Evolutionary conservation across 2,113 vertebrate species (phyloP), one percentile per base, ranked within the genome.

Genomic region (Cryptotis parvus): DNA sequence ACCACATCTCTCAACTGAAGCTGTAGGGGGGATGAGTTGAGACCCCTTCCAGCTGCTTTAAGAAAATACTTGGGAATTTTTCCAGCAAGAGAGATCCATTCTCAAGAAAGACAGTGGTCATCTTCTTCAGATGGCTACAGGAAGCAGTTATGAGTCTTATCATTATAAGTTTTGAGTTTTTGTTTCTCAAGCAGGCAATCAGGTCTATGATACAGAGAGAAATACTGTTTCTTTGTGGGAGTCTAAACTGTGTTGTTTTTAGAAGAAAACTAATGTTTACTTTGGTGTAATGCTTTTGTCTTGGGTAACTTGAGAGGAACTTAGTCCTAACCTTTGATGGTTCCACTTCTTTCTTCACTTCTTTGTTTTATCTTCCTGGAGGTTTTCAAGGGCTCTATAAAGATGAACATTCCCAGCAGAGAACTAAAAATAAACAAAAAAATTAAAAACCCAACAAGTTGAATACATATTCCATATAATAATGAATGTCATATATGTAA

Each of bases 201-300:
- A 87, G 95, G 45, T 61, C 27, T 18, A 15, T 39, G 33, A 68
- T 73, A 80, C 63, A 77, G 63, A 89, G 41, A 77, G 45, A 91
- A 76, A 69, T 27, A 27, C 9, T 27, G 41, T 76, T 86, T 95
- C 45, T 35, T 80, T 12, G n/a, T 70, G 69, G 73, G 22, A 80
- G 45, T 72, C 10, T 29, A 79, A 80, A 75, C 22, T 82, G 9
- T 87, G 52, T 55, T 94, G 77, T 77, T 72, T 84, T 90, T 45
- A 73, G n/a, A 37, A 87, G 63, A 74, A 77, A 92, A 87, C 55
- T 45, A 76, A 16, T 61, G 43, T 81, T 93, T 90, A 26, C 41
- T 91, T 2, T 58, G 31, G 22, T 80, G 77, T 82, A 37, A 35
- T 55, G 37, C 35, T 26, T 75, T 89, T 94, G 18, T 20, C 39